Base-by-base conservation (phyloP, 2,888 invertebrate species). In the Entomobrya proxima region DNA sequence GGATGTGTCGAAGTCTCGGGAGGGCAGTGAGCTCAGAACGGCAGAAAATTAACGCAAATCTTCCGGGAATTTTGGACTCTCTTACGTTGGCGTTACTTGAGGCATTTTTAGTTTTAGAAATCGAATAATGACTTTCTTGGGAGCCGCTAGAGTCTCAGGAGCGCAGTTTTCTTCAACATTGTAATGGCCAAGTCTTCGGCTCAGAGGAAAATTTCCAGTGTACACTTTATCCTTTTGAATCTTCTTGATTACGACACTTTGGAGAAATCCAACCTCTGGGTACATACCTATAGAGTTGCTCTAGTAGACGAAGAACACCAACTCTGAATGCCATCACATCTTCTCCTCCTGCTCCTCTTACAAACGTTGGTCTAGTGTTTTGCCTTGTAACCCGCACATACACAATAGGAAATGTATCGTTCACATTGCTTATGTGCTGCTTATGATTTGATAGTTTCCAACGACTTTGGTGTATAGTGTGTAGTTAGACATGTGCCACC, bases 11-110 rank as follows among this genome's bases (percentile, higher is more conserved):
- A 89, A 89, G 93, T 93, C 94, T 93, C 94, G 91, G 89, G 94
- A 92, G 94, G 93, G 94, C 93, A 94, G 93, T 94, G 94, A 94
- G 94, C 94, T 94, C 94, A 94, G 94, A 94, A 94, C 94, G 94
- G 94, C 94, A 94, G 94, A 94, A 94, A 94, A 94, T 94, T 94
- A 94, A 94, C 94, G 94, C 93, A 93, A 93, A 89, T 88, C 90
- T 89, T 88, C 81, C 84, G 90, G 90, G 89, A 89, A 88, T 89
- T 89, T 88, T 88, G 88, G 88, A 88, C 89, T 89, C 89, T 88
- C 89, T 89, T 89, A 88, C 89, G 88, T 88, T 88, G 88, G 88
- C 87, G 88, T 89, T 89, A 89, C 89, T 89, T 79, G 88, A 89
- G 89, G 90, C 89, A 90, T 90, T 90, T 90, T 90, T 90, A 89